Evolutionary conservation across 2,888 invertebrate species (phyloP), one percentile per base, ranked within the genome.

Genomic region (Lycophotia porphyrea): DNA sequence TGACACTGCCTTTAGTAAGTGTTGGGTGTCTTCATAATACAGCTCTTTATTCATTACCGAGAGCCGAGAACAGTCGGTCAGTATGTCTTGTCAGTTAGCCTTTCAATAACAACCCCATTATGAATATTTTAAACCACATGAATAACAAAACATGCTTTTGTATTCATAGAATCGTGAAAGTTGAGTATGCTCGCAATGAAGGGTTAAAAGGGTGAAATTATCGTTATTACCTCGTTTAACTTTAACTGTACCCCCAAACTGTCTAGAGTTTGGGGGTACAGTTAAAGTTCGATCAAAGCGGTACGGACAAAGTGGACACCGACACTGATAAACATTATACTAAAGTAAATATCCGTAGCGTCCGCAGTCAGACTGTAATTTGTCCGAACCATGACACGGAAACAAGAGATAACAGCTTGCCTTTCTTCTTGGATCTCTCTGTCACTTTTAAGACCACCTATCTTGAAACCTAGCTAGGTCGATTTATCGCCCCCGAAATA

Each of bases 81-180:
- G 52, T 75, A 13, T 66, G 24, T 65, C 39, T 60, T 70, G 70
- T 71, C 55, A 76, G 68, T 55, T 34, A 64, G 21, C 31, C 63
- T 52, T 79, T 79, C 31, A 78, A 44, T 69, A 69, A n/a, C 42
- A 42, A 42, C 5, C n/a, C 34, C 7, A 47, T 34, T 49, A 27
- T 78, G 47, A 58, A 42, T 49, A 39, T 47, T 69, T 69, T 49
- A 31, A 71, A 52, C 31, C 44, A 71, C 24, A 72, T 79, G 61
- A 80, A 44, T 80, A 71, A 63, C 72, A 44, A 52, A 63, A 61
- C 71, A 31, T n/a, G 61, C 36, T 80, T 71, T 63, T 80, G 36
- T 81, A 84, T 84, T 81, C 66, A 84, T 74, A 70, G 68, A 73
- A 78, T 71, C 66, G 67, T 47, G 47, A 71, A 80, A 55, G 72